Base-by-base conservation (phyloP, 1,140 invertebrate species). In the Eumaeus atala region DNA sequence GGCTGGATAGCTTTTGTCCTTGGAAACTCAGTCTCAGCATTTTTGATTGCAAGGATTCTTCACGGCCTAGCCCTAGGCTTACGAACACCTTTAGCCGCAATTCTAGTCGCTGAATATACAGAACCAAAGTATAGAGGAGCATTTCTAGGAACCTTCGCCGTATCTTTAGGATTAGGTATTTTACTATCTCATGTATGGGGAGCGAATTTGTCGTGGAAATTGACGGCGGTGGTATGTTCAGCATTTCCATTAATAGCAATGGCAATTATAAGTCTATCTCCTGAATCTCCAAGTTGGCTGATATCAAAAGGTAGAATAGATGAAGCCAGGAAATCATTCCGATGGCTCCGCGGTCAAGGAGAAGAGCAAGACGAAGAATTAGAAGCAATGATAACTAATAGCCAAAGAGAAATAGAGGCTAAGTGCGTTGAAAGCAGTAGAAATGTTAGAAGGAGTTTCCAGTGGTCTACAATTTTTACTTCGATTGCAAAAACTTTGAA, bases 231-330 rank as follows among this genome's bases (percentile, higher is more conserved):
- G 0, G 74, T 84, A 0, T 84, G 84, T 52, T 65, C 78, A 0
- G 54, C 74, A 40, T 84, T 87, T 28, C 80, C 84, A 10, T 14
- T 87, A 0, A 65, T 85, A 62, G 62, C 81, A 0, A 79, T 84
- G 75, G 70, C 62, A 5, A 84, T 87, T 33, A 84, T 87, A n/a
- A 75, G 70, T 37, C 52, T 87, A 28, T 87, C 84, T 0, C 81
- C 84, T 6, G 84, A 87, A 64, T 84, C 84, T 10, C 72, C 84
- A 3, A 71, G 74, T 54, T 87, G 84, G 84, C 57, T 87, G 18
- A 73, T 83, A 5, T 82, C 84, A 0, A 87, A 84, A 69, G 71
- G 70, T 9, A 79, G 73, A 54, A 81, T 70, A 40, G 77, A 77
- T 12, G 76, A 84, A 49, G 79, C 78, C 0, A 77, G 66, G 44